phyloP scores from a whole-genome alignment of 2,888 invertebrate genomes.

The Andrena flavipes region DNA sequence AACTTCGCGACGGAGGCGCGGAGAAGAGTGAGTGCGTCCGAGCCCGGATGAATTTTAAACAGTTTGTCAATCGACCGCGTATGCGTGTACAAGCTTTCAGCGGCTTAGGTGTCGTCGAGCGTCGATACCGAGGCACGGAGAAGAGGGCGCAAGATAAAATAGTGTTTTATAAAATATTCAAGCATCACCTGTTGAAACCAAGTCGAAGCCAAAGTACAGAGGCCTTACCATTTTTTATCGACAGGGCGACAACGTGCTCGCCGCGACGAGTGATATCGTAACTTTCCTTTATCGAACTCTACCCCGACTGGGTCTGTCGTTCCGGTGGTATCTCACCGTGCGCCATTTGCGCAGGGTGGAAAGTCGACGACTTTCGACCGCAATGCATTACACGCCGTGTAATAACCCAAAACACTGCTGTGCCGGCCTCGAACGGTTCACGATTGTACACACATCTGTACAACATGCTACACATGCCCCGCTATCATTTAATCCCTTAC shows the following conservation, averaged over 20 bases:
- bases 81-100: background rate
- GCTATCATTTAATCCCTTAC: conserved; percentile 56
- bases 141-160: conserved; percentile 3
- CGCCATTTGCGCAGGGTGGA: conserved; percentile 5
- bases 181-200: conserved; percentile 5
- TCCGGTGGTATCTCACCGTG: background rate
- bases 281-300: background rate
- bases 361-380: background rate
- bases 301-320: background rate
- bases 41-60: conserved; percentile 1
- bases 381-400: background rate
- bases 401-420: background rate
- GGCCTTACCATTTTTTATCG: conserved; percentile 11
- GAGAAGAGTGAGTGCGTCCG: background rate
- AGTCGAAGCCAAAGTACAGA: background rate
- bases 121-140: background rate
- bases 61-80: background rate
- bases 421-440: background rate
- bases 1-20: background rate
- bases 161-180: conserved; percentile 3
- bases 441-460: conserved; percentile 51
- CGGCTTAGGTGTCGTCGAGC: background rate
- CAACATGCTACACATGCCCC: conserved; percentile 61
- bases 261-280: background rate
- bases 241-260: background rate